Conservation (phyloP, 2,888 invertebrate genomes). For the Brenthis hecate region DNA sequence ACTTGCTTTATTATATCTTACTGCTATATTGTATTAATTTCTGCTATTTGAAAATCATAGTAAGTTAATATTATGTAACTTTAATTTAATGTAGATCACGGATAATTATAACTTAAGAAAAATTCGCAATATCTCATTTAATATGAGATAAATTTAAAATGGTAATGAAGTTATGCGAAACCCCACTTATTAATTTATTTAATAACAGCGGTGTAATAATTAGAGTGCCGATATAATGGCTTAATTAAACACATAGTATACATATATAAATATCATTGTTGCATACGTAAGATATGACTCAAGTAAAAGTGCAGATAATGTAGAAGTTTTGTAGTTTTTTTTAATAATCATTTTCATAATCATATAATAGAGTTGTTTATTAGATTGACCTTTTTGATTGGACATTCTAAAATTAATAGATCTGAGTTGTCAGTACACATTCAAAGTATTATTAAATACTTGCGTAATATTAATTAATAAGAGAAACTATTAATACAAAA, state of each 20-base stretch:
- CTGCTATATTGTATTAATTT: neutral
- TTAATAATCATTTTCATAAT: constrained; percentile 2
- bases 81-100: neutral
- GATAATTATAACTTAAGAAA: neutral
- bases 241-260: constrained; percentile 25
- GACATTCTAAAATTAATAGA: constrained; percentile 29
- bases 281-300: constrained; percentile 11
- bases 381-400: constrained; percentile 5
- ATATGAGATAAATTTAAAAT: constrained; percentile 16
- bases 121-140: neutral
- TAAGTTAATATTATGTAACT: no score
- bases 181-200: constrained; percentile 26
- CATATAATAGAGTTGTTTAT: neutral
- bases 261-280: constrained; percentile 9
- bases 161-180: constrained; percentile 13
- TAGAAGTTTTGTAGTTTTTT: neutral
- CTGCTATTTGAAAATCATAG: no score
- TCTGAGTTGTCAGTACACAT: constrained; percentile 39
- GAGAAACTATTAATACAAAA: constrained; percentile 28
- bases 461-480: constrained; percentile 34
- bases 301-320: constrained; percentile 9
- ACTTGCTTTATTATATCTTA: neutral
- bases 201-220: constrained; percentile 25
- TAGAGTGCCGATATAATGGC: constrained; percentile 29
- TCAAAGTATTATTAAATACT: constrained; percentile 37